These are phyloP conservation scores for Octonoba sinensis DNA, from an alignment of 2,888 invertebrate species.

Conservation along the genomic window DNA sequence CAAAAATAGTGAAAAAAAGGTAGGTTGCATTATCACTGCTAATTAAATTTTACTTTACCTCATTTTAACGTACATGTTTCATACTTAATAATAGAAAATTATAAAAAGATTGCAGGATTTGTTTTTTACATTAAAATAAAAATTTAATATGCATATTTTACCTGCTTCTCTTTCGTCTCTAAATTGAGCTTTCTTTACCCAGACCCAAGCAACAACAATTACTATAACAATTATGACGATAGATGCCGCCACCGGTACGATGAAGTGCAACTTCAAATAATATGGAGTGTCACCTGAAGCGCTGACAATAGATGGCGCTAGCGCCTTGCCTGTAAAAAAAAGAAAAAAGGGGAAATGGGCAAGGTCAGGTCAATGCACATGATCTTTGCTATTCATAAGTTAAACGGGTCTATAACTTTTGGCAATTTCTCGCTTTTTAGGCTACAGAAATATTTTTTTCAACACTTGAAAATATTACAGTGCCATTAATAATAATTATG, in stretches of 20 bases:
- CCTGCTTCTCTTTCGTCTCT: conserved; percentile 63
- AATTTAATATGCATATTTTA: not conserved
- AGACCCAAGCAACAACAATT: conserved; percentile 62
- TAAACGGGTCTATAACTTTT: conserved; percentile 17
- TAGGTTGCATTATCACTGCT: no score
- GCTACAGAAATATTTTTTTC: not conserved
- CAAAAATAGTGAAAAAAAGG: no score
- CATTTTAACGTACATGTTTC: no score
- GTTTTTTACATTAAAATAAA: not conserved
- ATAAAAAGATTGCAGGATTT: not conserved
- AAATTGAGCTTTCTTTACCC: conserved; percentile 63
- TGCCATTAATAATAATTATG: not conserved
- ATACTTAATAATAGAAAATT: no score
- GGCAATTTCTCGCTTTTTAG: conserved; percentile 27
- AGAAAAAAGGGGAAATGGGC: conserved; percentile 6
- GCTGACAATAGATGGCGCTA: conserved; percentile 51
- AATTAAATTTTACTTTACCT: no score
- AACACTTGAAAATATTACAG: not conserved
- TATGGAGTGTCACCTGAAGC: conserved; percentile 42
- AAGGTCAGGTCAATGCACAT: conserved; percentile 52
- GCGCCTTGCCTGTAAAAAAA: conserved; percentile 40
- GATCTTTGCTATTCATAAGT: conserved; percentile 21
- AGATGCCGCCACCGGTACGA: conserved; percentile 62
- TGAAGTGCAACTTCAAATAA: conserved; percentile 57
- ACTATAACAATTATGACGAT: conserved; percentile 62